phyloP scores from a whole-genome alignment of 2,797 vertebrate genomes.

The Micrastur ruficollis region DNA sequence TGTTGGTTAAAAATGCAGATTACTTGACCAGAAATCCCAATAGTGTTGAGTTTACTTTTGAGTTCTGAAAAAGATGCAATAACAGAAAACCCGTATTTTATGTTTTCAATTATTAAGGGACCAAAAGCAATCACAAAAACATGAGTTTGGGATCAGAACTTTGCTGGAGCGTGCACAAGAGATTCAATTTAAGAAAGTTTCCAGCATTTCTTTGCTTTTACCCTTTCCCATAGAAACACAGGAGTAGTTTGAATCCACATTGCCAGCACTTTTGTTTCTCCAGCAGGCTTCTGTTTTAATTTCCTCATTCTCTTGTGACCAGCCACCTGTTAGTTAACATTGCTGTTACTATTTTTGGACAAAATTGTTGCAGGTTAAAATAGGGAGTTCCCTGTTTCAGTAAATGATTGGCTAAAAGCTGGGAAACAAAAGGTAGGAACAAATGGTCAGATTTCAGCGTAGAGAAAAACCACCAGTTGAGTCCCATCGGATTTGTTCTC shows the following conservation, averaged over 20 bases:
- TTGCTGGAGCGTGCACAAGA: neutral
- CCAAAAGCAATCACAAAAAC: neutral
- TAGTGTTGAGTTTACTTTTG: neutral
- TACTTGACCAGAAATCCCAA: neutral
- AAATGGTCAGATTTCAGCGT: neutral
- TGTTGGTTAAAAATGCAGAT: neutral
- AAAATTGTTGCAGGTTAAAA: neutral
- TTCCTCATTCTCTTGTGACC: conserved; percentile 6
- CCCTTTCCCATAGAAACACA: neutral
- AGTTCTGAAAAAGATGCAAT: neutral
- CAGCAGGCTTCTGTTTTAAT: neutral
- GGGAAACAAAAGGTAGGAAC: neutral
- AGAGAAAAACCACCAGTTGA: neutral
- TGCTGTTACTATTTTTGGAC: neutral
- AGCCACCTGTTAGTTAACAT: conserved; percentile 8
- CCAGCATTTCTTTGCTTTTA: neutral
- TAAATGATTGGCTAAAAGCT: neutral
- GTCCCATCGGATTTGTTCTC: neutral
- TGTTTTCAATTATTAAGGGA: neutral
- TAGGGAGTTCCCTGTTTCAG: neutral
- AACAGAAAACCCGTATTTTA: neutral
- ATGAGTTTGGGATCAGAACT: neutral
- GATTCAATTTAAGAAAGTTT: neutral
- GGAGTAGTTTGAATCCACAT: neutral
- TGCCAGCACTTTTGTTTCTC: neutral